Evolutionary conservation across 2,888 invertebrate species (phyloP).

Genomic region (Xestia xanthographa): DNA sequence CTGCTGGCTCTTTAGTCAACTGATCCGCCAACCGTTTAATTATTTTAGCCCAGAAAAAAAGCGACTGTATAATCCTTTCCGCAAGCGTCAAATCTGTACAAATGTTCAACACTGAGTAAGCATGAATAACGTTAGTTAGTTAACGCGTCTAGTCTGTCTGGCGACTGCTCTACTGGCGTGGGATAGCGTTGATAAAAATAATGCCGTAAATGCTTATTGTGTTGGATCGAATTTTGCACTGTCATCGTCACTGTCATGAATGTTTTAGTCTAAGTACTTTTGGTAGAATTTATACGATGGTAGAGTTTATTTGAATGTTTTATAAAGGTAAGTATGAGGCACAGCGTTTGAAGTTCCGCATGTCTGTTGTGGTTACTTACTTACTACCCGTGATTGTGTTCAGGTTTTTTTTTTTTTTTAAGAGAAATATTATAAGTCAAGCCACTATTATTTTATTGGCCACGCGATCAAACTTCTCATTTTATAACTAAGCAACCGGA

Average conservation of each 20-base stretch:
- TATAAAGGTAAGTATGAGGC: neutral
- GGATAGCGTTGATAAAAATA: constrained; percentile 9
- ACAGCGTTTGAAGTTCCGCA: neutral
- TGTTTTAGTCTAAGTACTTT: neutral
- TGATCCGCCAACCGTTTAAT: neutral
- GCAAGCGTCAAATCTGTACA: neutral
- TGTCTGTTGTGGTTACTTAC: too few relatives aligned
- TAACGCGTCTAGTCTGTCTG: constrained; percentile 33
- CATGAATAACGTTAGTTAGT: constrained; percentile 5
- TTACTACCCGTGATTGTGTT: neutral
- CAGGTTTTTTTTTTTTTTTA: too few relatives aligned
- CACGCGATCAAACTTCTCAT: too few relatives aligned
- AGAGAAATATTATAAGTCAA: too few relatives aligned
- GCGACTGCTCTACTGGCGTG: constrained; percentile 24
- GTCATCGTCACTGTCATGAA: neutral
- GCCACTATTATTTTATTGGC: too few relatives aligned
- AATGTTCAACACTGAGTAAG: constrained; percentile 18
- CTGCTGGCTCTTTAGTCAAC: too few relatives aligned
- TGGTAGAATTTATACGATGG: neutral
- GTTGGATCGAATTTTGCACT: neutral
- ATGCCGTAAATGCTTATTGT: constrained; percentile 6
- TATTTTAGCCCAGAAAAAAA: constrained; percentile 2
- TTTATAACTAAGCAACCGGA: too few relatives aligned
- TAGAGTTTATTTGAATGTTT: neutral
- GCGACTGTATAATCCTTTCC: neutral